Evolutionary conservation across 2,888 invertebrate genomes (phyloP).

Genomic region (Tinea trinotella): DNA sequence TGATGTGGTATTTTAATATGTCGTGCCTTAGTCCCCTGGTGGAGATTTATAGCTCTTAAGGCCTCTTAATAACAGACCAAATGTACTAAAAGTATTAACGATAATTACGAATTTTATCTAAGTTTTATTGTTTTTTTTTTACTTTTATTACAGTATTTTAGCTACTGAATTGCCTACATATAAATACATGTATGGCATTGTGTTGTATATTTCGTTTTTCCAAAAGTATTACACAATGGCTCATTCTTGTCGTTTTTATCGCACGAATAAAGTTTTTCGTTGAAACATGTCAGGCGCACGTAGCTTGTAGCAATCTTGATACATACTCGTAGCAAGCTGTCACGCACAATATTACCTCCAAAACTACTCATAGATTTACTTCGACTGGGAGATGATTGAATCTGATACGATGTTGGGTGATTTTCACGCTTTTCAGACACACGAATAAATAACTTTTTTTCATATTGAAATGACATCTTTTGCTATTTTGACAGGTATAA

Average conservation of each 20-base stretch:
- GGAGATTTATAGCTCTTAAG: slow-evolving; percentile 46
- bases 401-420: slow-evolving; percentile 35
- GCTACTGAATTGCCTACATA: too few relatives aligned
- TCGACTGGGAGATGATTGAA: slow-evolving; percentile 43
- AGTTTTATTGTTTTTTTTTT: slow-evolving; percentile 7
- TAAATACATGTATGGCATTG: too few relatives aligned
- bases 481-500: neutral
- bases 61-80: slow-evolving; percentile 23
- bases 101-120: slow-evolving; percentile 2
- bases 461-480: slow-evolving; percentile 4
- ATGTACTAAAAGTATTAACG: slow-evolving; percentile 9
- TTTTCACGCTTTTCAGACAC: slow-evolving; percentile 38
- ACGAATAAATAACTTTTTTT: slow-evolving; percentile 7
- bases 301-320: slow-evolving; percentile 12
- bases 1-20: slow-evolving; percentile 51
- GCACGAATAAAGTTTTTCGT: slow-evolving; percentile 13
- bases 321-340: slow-evolving; percentile 25
- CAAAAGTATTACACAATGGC: neutral
- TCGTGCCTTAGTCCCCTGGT: slow-evolving; percentile 28
- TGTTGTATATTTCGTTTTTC: neutral
- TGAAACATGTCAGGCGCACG: slow-evolving; percentile 11
- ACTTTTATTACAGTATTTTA: too few relatives aligned
- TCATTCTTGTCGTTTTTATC: slow-evolving; percentile 16
- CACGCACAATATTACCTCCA: slow-evolving; percentile 37
- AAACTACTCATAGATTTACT: slow-evolving; percentile 29